Base-by-base conservation (phyloP, 2,797 vertebrate species). In the Heterohyrax brucei region DNA sequence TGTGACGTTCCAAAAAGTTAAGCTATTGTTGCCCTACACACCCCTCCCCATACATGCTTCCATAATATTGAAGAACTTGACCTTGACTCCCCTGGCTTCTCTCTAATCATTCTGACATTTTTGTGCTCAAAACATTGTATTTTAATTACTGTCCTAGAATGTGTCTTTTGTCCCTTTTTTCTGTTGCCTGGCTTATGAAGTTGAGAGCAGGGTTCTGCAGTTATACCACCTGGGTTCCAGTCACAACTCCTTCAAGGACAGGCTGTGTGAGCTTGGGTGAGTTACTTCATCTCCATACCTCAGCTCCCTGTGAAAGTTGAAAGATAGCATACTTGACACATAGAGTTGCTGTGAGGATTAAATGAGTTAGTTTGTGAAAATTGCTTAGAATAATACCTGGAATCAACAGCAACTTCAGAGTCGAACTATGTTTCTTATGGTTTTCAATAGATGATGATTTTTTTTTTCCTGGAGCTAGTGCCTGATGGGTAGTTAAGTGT, bases 51-150 rank as follows among this genome's bases (percentile, higher is more conserved):
- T 21, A n/a, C 0, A 6, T 44, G 62, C 88, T 77, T 68, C 39
- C 5, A 39, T 78, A 73, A 61, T 82, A 80, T 56, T 94, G 91
- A 70, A 70, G 61, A 92, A 48, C 3, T 80, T n/a, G 73, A 19
- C 64, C 28, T 12, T 84, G 86, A 39, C 33, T 53, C 22, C 46
- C 56, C 2, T 28, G 21, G 0, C 21, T 86, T 86, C 80, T 39
- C 44, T 84, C 16, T n/a, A 7, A 48, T 66, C 78, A 50, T 62
- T 26, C 21, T 53, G 62, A 18, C 4, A 3, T 79, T 44, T 50
- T 62, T 30, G 30, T 2, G 79, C 44, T 50, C 24, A 26, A 14
- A 64, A 5, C n/a, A 70, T 83, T 92, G n/a, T 26, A 87, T 81
- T 96, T 84, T 72, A 66, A 78, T 94, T 62, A 61, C 21, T 61